These are phyloP conservation scores for Tenualosa ilisha DNA, from an alignment of 2,797 vertebrate species.

Conservation along the genomic window DNA sequence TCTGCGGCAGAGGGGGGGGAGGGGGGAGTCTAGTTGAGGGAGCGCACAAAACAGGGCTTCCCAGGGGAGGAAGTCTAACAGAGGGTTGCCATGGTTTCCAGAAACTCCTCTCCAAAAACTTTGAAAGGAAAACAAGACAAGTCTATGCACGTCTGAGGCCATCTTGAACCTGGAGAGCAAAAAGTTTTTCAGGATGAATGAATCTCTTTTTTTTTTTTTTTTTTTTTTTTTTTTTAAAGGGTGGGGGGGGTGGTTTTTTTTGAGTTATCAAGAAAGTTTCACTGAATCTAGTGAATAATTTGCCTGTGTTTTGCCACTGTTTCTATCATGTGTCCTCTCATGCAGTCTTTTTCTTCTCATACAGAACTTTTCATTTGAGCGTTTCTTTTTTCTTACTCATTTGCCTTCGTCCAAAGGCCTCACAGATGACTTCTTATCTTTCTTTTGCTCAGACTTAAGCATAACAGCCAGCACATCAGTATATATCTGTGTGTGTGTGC, in stretches of 20 bases:
- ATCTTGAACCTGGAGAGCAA: conserved; percentile 14
- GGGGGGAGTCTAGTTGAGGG: conserved; percentile 26
- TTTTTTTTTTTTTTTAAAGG: no score
- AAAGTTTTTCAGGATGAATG: conserved; percentile 13
- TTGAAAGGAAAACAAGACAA: conserved; percentile 59
- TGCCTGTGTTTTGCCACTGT: conserved; percentile 25
- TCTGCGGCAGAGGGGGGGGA: conserved; percentile 55
- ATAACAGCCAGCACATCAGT: background rate
- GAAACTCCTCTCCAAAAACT: conserved; percentile 63
- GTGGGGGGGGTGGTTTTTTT: background rate
- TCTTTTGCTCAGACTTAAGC: background rate
- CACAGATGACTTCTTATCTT: background rate
- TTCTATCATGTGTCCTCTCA: background rate
- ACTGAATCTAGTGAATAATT: conserved; percentile 22
- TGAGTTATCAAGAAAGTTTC: background rate
- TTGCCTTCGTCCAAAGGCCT: background rate
- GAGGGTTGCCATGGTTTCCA: conserved; percentile 71
- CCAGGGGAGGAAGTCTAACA: conserved; percentile 56
- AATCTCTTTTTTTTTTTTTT: conserved; percentile 39
- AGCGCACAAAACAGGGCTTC: conserved; percentile 56
- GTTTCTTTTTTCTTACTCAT: background rate
- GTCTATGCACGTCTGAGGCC: conserved; percentile 57
- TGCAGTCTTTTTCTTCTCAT: background rate
- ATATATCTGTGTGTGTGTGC: conserved; percentile 29
- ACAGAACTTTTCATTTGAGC: background rate